Percentiles rank a stretch among this genome's conserved stretches.
These are phyloP conservation scores for Nemoura dubitans DNA, from an alignment of 2,888 invertebrate species.

Conservation along the genomic window DNA sequence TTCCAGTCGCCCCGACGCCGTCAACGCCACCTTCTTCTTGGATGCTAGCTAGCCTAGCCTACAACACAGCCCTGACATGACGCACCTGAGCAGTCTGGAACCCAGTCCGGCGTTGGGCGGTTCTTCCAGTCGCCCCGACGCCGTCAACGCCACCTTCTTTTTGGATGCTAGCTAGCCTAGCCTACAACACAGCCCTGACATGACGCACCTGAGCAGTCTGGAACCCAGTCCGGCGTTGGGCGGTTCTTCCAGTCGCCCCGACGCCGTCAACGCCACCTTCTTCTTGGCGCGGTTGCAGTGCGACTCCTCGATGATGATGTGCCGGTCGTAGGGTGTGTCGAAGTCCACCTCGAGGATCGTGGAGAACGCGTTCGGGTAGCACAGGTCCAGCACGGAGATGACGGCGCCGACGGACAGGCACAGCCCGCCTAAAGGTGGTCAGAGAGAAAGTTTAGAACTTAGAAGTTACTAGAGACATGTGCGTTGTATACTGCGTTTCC, in stretches of 20 bases:
- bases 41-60: constrained; percentile 50
- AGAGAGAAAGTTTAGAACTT: neutral
- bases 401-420: constrained; percentile 82
- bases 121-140: constrained; percentile 64
- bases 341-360: constrained; percentile 92
- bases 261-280: constrained; percentile 60
- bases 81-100: constrained; percentile 74
- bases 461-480: no score
- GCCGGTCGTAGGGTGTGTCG: constrained; percentile 92
- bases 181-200: no score
- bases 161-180: no score
- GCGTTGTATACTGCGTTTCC: no score
- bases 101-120: constrained; percentile 66
- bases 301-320: constrained; percentile 90
- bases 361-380: constrained; percentile 91
- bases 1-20: constrained; percentile 61
- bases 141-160: no score
- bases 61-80: neutral
- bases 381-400: constrained; percentile 83
- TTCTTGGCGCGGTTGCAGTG: constrained; percentile 73
- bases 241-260: constrained; percentile 66
- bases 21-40: constrained; percentile 66
- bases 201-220: constrained; percentile 72
- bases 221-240: constrained; percentile 67
- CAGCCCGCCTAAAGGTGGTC: constrained; percentile 69